These are phyloP conservation scores for Cottoperca gobio DNA, from an alignment of 2,797 vertebrate genomes.

Conservation along the genomic window DNA sequence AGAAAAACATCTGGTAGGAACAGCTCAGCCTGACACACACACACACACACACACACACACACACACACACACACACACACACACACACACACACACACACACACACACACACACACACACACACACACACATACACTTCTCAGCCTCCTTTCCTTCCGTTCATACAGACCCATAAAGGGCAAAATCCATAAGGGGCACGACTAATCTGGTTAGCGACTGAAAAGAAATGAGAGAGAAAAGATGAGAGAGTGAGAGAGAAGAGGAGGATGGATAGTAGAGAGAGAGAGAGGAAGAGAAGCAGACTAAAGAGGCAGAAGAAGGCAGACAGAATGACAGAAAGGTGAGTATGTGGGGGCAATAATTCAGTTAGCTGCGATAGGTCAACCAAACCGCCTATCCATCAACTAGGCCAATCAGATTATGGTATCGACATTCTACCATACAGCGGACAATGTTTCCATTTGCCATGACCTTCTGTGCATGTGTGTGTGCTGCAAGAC, in stretches of 20 bases:
- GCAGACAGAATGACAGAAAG: slow-evolving; percentile 71
- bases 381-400: slow-evolving; percentile 79
- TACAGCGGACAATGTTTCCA: slow-evolving; percentile 66
- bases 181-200: slow-evolving; percentile 70
- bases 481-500: slow-evolving; percentile 43
- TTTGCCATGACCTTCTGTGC: slow-evolving; percentile 71
- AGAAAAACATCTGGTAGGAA: slow-evolving; percentile 77
- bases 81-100: slow-evolving; percentile 24
- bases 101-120: slow-evolving; percentile 41
- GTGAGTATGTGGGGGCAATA: slow-evolving; percentile 77
- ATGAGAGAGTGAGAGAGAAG: slow-evolving; percentile 37
- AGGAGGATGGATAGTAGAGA: slow-evolving; percentile 22
- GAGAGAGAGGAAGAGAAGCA: slow-evolving; percentile 21
- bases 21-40: slow-evolving; percentile 66
- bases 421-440: slow-evolving; percentile 76
- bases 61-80: slow-evolving; percentile 25
- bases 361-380: slow-evolving; percentile 82
- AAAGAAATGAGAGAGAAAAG: slow-evolving; percentile 62
- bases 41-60: slow-evolving; percentile 2
- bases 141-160: slow-evolving; percentile 57
- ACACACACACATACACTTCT: slow-evolving; percentile 30
- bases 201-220: slow-evolving; percentile 75
- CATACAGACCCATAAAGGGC: slow-evolving; percentile 70
- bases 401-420: slow-evolving; percentile 81
- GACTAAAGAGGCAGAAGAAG: slow-evolving; percentile 47